These are phyloP conservation scores for Unio pictorum DNA, from an alignment of 2,888 invertebrate species.

Conservation along the genomic window DNA sequence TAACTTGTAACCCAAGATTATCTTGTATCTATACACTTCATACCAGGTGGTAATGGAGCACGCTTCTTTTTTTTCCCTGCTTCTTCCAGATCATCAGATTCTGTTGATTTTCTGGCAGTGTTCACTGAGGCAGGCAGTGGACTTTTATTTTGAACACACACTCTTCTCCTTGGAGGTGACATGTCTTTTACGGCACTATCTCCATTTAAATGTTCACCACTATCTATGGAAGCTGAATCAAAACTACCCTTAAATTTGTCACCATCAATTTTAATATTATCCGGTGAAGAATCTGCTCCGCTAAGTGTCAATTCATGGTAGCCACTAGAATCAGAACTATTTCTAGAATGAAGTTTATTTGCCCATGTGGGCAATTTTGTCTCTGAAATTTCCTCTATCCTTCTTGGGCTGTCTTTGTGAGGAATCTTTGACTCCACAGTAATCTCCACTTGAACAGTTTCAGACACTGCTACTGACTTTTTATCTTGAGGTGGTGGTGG, in stretches of 20 bases:
- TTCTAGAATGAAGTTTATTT: slow-evolving; percentile 77
- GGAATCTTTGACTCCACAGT: slow-evolving; percentile 30
- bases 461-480: slow-evolving; percentile 17
- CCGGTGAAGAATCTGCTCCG: slow-evolving; percentile 66
- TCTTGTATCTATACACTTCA: not conserved
- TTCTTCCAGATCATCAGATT: slow-evolving; percentile 9
- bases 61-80: slow-evolving; percentile 51
- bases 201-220: slow-evolving; percentile 50
- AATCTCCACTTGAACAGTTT: slow-evolving; percentile 42
- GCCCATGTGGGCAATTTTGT: slow-evolving; percentile 38
- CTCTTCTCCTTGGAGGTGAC: slow-evolving; percentile 31
- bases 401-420: slow-evolving; percentile 12
- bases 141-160: not conserved
- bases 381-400: slow-evolving; percentile 24
- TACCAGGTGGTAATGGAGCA: slow-evolving; percentile 55
- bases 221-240: slow-evolving; percentile 58
- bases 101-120: slow-evolving; percentile 17
- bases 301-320: slow-evolving; percentile 79
- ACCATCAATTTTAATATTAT: slow-evolving; percentile 37
- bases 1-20: too few species aligned
- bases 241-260: slow-evolving; percentile 50
- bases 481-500: slow-evolving; percentile 68
- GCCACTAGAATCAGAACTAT: slow-evolving; percentile 82
- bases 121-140: slow-evolving; percentile 7
- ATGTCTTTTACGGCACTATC: slow-evolving; percentile 52